Evolutionary conservation across 2,797 vertebrate genomes (phyloP).

Genomic region (Prionace glauca): DNA sequence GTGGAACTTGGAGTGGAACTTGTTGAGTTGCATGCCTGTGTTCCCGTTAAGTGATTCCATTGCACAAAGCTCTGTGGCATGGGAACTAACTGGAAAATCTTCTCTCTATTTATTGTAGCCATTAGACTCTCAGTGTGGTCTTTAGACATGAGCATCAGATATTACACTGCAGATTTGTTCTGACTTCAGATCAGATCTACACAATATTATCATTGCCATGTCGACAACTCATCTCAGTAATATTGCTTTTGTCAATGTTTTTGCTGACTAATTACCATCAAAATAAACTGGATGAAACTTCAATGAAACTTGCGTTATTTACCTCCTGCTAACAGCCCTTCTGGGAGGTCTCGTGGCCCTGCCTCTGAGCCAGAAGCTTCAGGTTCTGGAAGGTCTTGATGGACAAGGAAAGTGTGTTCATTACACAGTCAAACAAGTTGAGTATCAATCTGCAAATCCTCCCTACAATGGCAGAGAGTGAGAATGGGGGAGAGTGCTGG

Average conservation of each 20-base stretch:
- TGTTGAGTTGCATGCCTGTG: background rate
- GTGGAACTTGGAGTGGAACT: background rate
- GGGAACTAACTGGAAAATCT: background rate
- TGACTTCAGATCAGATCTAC: background rate
- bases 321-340: too few relatives aligned
- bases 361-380: too few relatives aligned
- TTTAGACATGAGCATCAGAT: background rate
- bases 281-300: background rate
- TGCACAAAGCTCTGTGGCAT: background rate
- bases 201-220: background rate
- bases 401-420: too few relatives aligned
- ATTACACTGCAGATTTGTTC: background rate
- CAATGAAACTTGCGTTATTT: background rate
- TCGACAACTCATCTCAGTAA: background rate
- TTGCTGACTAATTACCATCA: background rate
- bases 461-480: too few relatives aligned
- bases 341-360: too few relatives aligned
- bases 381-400: too few relatives aligned
- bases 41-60: background rate
- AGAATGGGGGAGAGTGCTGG: too few relatives aligned
- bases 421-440: too few relatives aligned
- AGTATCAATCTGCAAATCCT: too few relatives aligned
- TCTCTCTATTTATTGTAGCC: background rate
- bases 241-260: background rate
- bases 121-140: background rate